Base-by-base conservation (phyloP, 2,797 vertebrate species). In the Steatocranus sp. region DNA sequence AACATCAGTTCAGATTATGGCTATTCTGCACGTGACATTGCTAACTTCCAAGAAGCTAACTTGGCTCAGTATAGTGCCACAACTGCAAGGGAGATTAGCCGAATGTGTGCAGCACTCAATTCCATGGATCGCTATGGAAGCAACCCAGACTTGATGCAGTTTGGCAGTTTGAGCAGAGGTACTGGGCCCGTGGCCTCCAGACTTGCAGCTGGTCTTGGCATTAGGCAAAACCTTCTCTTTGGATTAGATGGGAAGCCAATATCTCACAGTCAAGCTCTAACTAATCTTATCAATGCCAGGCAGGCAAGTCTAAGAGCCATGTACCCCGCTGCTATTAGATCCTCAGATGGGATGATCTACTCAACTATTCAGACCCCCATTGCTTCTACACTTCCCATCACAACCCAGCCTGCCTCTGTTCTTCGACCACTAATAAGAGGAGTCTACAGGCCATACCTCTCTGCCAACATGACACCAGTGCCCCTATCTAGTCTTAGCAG, bases 351-450 rank as follows among this genome's bases (percentile, higher is more conserved):
- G 76, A 99, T 99, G 98, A 99, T 99, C 93, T 99, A 99, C 89
- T 99, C 99, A 18, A 99, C 99, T 32, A 99, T 99, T 91, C 99
- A 99, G 88, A 99, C 99, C 0, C 99, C 99, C 3, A 99, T 99
- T 0, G 98, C 98, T 43, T 99, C 99, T 75, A 99, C 99, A 0
- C 96, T 99, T 89, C 99, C 99, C 79, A 99, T 99, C 83, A 99
- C 99, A 92, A 99, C 98, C 11, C 99, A 99, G 87, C 99, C 99
- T 0, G 96, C 97, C 20, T 98, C 99, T 0, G 97, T 98, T 66
- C 91, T 99, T 83, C 96, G 94, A 8, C 98, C 99, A 73, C 94
- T 98, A 95, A 94, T 98, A 73, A 97, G 97, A 17, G 96, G 97
- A 61, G 92, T 97, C 12, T 99, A 98, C 66, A 96, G 98, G 87